Conservation (phyloP, 1,140 invertebrate species). For the Pinna nobilis region DNA sequence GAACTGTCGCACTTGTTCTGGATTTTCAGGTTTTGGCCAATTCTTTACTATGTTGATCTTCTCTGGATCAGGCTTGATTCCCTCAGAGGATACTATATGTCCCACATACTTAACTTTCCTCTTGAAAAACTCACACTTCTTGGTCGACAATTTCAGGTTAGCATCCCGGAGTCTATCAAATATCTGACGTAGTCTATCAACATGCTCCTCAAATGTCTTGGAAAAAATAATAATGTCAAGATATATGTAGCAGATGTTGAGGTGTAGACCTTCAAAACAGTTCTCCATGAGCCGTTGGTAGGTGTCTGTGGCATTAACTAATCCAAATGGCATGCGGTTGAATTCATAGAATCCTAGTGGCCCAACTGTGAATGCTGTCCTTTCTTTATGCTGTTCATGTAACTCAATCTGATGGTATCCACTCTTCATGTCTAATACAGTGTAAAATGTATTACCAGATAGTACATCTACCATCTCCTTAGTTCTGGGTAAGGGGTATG, state of each 20-base stretch:
- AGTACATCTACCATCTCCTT: background rate
- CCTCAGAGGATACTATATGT: constrained; percentile 36
- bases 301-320: constrained; percentile 46
- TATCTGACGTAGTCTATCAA: constrained; percentile 47
- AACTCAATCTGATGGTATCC: constrained; percentile 72
- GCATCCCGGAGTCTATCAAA: constrained; percentile 49
- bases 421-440: background rate
- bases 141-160: constrained; percentile 35
- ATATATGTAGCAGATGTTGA: constrained; percentile 39
- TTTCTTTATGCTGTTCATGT: constrained; percentile 38
- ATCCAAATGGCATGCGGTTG: constrained; percentile 39
- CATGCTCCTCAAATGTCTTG: constrained; percentile 25
- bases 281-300: constrained; percentile 57
- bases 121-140: constrained; percentile 45
- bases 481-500: background rate
- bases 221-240: constrained; percentile 48
- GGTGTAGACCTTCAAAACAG: constrained; percentile 33
- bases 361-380: constrained; percentile 38
- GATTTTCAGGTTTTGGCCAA: constrained; percentile 26
- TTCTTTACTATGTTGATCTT: constrained; percentile 19
- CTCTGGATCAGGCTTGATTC: constrained; percentile 31
- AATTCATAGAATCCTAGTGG: constrained; percentile 41
- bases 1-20: constrained; percentile 32
- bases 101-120: constrained; percentile 49
- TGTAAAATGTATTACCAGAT: constrained; percentile 6